Conservation (phyloP, 2,797 vertebrate genomes). For the Myotis vivesi region DNA sequence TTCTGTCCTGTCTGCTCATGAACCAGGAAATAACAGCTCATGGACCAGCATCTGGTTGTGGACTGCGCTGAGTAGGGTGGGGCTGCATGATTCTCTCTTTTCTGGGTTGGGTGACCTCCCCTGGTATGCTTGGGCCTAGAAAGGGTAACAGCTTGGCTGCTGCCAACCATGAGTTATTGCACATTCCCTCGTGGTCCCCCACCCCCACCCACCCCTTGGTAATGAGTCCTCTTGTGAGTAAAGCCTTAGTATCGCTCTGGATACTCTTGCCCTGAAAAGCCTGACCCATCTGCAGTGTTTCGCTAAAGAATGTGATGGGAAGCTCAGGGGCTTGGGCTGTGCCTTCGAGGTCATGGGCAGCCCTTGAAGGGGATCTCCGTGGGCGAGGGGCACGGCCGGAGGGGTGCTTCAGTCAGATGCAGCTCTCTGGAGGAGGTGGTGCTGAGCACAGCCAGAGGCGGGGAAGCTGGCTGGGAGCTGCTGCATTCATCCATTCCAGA, state of each 20-base stretch:
- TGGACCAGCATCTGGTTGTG: neutral
- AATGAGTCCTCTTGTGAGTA: neutral
- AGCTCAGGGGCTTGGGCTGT: neutral
- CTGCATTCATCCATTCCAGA: neutral
- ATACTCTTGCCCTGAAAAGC: neutral
- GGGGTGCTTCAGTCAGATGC: neutral
- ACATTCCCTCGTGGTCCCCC: neutral
- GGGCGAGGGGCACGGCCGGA: neutral
- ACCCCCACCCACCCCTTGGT: neutral
- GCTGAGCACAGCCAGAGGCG: neutral
- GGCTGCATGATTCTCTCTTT: neutral
- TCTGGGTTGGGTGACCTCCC: neutral
- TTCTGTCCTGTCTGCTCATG: neutral
- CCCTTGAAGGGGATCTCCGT: neutral
- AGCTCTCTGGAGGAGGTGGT: neutral
- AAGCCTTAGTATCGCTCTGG: neutral
- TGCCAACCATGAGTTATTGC: neutral
- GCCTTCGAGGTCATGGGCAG: neutral
- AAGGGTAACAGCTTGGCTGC: neutral
- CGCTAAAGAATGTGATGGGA: neutral
- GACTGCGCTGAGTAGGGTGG: accelerated
- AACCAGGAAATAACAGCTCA: neutral
- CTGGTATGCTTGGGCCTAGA: neutral
- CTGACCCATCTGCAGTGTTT: neutral
- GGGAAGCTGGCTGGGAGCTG: neutral